Percentiles rank a stretch among this genome's conserved stretches.
phyloP scores from a whole-genome alignment of 2,113 vertebrate species.

The Callipepla californica region DNA sequence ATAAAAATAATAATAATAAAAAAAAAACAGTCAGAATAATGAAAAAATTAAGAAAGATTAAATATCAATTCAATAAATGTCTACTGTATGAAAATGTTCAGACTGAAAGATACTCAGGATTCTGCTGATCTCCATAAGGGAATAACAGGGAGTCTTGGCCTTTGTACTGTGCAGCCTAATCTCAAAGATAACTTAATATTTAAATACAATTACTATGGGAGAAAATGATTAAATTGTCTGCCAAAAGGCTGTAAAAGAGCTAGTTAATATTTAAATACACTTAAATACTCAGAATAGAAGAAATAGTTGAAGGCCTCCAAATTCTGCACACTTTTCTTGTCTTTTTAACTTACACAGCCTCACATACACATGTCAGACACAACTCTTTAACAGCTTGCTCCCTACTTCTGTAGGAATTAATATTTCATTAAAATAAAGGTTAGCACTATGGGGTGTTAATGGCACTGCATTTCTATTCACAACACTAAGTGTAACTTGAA shows the following conservation, averaged over 20 bases:
- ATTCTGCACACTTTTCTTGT: neutral
- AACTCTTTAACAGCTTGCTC: neutral
- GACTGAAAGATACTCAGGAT: neutral
- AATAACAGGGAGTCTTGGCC: neutral
- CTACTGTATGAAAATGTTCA: neutral
- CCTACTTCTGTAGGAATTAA: constrained; percentile 39
- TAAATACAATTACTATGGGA: constrained; percentile 9
- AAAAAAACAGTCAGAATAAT: accelerated
- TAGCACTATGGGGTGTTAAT: constrained; percentile 52
- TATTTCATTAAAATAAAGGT: constrained; percentile 68
- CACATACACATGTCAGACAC: neutral
- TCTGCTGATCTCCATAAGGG: neutral
- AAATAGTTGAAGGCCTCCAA: neutral
- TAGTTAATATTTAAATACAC: constrained; percentile 27
- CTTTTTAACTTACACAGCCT: neutral
- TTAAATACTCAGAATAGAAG: neutral
- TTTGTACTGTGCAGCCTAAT: neutral
- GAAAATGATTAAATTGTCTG: neutral
- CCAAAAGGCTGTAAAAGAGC: neutral
- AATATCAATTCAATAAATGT: neutral
- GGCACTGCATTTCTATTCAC: constrained; percentile 25
- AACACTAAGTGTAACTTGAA: constrained; percentile 56
- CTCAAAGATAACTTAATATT: constrained; percentile 29
- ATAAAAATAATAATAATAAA: neutral
- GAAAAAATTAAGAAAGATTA: neutral